A percentile compares a stretch with the other conserved stretches of the same genome.
These are phyloP conservation scores for Plodia interpunctella DNA, from an alignment of 1,140 invertebrate genomes.

Conservation along the genomic window DNA sequence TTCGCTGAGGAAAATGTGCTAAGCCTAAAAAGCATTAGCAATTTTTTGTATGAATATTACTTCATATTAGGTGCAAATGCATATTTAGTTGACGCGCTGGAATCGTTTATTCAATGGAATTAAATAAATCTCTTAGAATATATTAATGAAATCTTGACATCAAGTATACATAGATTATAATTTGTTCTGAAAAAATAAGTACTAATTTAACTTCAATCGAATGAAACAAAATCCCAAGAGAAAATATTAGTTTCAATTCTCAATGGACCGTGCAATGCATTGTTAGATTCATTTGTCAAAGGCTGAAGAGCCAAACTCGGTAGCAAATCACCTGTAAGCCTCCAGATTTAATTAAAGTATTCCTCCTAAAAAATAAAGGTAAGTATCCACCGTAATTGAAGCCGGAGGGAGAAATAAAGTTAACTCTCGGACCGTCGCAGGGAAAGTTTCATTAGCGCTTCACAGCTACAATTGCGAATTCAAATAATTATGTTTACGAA, in stretches of 20 bases:
- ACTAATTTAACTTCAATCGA: no score
- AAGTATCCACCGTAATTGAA: conserved; percentile 45
- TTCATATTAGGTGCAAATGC: no score
- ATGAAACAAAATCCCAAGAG: background rate
- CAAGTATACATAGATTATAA: no score
- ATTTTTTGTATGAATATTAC: no score
- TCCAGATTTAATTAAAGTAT: conserved; percentile 55
- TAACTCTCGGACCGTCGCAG: conserved; percentile 47
- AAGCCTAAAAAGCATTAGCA: no score
- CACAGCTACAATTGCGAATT: conserved; percentile 67
- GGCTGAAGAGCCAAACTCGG: conserved; percentile 13
- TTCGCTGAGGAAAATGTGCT: no score
- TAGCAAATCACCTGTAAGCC: conserved; percentile 35
- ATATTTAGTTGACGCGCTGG: no score
- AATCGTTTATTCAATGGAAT: no score
- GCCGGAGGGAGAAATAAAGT: conserved; percentile 50
- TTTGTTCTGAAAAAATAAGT: no score
- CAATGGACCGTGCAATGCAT: background rate
- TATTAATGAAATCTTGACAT: no score
- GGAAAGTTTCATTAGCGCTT: conserved; percentile 64
- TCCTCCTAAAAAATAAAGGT: conserved; percentile 50
- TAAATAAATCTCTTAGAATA: no score
- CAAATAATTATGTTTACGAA: conserved; percentile 74
- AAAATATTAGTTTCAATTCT: background rate
- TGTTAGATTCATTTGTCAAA: conserved; percentile 22